Percentiles rank a stretch among this genome's conserved stretches.
Conservation (phyloP, 2,797 vertebrate species). For the Cephalopachus bancanus region DNA sequence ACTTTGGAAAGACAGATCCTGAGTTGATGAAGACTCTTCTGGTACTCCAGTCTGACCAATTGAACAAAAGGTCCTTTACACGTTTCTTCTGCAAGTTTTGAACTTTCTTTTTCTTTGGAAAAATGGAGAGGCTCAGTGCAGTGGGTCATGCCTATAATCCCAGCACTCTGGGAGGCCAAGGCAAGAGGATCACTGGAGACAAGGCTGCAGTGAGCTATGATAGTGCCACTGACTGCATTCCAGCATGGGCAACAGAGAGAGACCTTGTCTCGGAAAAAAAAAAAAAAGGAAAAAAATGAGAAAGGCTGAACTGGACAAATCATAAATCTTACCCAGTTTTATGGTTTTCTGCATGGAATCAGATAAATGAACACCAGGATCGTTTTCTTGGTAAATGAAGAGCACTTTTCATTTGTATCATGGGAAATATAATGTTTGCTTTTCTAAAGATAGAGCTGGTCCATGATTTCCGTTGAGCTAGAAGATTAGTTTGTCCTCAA, state of each 20-base stretch:
- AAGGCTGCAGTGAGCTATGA: too few relatives aligned
- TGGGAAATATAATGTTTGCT: neutral
- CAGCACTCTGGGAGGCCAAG: too few relatives aligned
- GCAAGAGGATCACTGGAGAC: too few relatives aligned
- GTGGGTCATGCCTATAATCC: too few relatives aligned
- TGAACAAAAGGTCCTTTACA: neutral
- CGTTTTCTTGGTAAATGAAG: neutral
- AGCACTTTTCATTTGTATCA: neutral
- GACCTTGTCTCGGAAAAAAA: neutral
- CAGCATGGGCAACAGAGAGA: too few relatives aligned
- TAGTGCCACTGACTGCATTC: too few relatives aligned
- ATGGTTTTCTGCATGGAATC: neutral
- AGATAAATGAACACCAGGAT: neutral
- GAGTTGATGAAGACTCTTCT: neutral
- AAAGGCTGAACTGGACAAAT: neutral
- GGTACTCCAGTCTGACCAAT: neutral
- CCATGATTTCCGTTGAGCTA: neutral
- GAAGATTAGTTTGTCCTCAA: neutral
- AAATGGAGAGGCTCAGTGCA: neutral
- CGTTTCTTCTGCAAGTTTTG: neutral
- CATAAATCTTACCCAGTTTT: neutral
- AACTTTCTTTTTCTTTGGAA: constrained; percentile 41
- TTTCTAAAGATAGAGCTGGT: neutral
- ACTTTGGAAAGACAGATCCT: neutral
- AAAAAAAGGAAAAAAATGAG: neutral